Evolutionary conservation across 2,888 invertebrate species (phyloP), one percentile per base, ranked within the genome.

Genomic region (Parnassius apollo): DNA sequence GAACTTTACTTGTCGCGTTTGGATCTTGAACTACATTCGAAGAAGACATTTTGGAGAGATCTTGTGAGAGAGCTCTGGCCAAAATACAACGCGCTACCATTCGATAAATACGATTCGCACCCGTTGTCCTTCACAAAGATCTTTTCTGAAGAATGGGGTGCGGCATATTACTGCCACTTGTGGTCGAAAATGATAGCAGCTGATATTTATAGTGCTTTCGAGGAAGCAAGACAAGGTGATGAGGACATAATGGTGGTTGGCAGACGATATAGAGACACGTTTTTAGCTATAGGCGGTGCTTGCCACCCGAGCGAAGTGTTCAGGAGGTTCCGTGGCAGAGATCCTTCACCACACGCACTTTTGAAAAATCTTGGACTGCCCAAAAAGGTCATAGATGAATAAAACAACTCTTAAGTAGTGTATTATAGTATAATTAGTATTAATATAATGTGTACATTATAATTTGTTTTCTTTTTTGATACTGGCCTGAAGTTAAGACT

Each of bases 151-250:
- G 95, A 96, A 73, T 96, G 95, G 94, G 95, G 94, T 0, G 98
- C 97, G 0, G 96, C 97, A 0, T 97, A 97, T 79, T 99, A 96
- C 80, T 94, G 96, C 61, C 93, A 95, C 76, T 81, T 97, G 13
- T 98, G 98, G 97, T 95, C 98, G 1, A 93, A 93, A 77, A 95
- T 98, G 94, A 93, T 98, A 57, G 98, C 98, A 0, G 97, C 98
- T 0, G 98, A 99, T 83, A 94, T 96, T 45, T 97, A 95, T 80
- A 95, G 95, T 78, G 96, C 97, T 57, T 98, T 99, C 82, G 93
- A 95, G 66, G 96, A 96, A 81, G 94, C 90, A 0, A 88, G 92
- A 69, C 82, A 86, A 54, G 86, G 92, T 1, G 92, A 93, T 11
- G 83, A 91, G 59, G 90, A 92, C 69, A 78, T 93, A 67, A 69